phyloP scores from a whole-genome alignment of 37 sponge, comb jelly and placozoan genomes.

The Oscarella lobularis region DNA sequence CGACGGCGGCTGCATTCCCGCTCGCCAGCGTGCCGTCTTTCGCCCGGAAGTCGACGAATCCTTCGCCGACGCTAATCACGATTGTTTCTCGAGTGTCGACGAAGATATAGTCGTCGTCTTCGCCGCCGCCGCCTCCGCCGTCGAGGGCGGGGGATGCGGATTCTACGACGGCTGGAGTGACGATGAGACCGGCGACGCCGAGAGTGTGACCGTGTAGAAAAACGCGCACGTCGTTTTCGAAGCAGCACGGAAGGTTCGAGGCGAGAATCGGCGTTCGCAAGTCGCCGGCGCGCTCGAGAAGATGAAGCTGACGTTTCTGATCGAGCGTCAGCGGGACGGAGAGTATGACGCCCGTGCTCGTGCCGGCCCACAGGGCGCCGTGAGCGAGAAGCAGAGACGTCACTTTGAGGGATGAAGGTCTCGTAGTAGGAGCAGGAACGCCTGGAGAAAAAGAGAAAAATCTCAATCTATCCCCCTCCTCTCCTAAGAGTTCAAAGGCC shows the following conservation, averaged over 20 bases:
- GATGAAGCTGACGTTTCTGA: neutral
- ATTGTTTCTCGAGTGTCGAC: neutral
- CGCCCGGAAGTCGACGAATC: neutral
- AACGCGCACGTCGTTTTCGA: neutral
- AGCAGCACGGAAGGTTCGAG: conserved; percentile 2
- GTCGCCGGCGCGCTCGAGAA: neutral
- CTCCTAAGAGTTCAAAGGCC: no score
- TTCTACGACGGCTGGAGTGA: neutral
- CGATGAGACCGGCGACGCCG: neutral
- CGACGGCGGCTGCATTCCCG: neutral
- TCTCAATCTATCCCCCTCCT: no score
- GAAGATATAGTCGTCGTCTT: neutral
- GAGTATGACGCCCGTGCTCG: neutral
- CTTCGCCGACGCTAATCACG: neutral
- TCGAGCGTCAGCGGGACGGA: neutral
- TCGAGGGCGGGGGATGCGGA: neutral
- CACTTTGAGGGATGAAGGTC: neutral
- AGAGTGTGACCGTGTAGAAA: neutral
- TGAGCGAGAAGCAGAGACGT: neutral
- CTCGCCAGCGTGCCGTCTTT: neutral
- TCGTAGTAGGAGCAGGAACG: neutral
- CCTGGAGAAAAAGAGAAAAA: neutral
- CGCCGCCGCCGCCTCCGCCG: neutral
- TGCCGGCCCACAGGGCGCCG: neutral
- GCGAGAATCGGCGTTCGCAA: neutral